These are phyloP conservation scores for Acholoe squamosa DNA, from an alignment of 2,888 invertebrate genomes.

Conservation along the genomic window DNA sequence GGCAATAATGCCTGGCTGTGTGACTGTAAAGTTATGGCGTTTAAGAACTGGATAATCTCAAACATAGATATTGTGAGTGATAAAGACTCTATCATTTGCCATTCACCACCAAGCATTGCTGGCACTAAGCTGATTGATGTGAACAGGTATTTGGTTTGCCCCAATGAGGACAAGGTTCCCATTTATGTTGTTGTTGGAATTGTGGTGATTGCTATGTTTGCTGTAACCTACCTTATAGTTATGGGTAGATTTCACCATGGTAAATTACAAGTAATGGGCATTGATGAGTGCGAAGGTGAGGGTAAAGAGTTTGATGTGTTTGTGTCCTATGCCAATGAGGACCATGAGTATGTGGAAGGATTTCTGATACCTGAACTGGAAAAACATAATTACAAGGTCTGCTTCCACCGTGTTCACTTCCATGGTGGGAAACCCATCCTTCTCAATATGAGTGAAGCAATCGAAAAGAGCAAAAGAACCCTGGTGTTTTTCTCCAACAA, in stretches of 20 bases:
- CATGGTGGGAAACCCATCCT: background rate
- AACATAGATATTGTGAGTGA: background rate
- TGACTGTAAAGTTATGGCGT: background rate
- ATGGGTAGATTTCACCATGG: too few relatives aligned
- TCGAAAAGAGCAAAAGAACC: constrained; percentile 18
- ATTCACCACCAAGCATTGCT: background rate
- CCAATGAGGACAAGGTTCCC: background rate
- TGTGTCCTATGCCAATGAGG: too few relatives aligned
- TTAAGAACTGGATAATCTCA: background rate
- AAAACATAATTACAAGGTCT: too few relatives aligned
- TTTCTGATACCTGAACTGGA: too few relatives aligned
- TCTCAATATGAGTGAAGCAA: background rate
- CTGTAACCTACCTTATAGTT: background rate
- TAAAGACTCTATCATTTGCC: background rate
- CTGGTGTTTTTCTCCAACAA: background rate
- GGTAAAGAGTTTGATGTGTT: too few relatives aligned
- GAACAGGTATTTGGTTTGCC: too few relatives aligned
- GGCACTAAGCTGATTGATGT: too few relatives aligned
- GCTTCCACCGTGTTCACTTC: too few relatives aligned
- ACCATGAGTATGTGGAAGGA: too few relatives aligned
- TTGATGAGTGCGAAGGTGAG: background rate
- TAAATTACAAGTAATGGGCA: background rate
- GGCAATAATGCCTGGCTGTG: background rate
- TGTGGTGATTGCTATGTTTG: background rate
- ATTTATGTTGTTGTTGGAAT: background rate